Evolutionary conservation across 2,888 invertebrate species (phyloP).

Genomic region (Synanthedon formicaeformis): DNA sequence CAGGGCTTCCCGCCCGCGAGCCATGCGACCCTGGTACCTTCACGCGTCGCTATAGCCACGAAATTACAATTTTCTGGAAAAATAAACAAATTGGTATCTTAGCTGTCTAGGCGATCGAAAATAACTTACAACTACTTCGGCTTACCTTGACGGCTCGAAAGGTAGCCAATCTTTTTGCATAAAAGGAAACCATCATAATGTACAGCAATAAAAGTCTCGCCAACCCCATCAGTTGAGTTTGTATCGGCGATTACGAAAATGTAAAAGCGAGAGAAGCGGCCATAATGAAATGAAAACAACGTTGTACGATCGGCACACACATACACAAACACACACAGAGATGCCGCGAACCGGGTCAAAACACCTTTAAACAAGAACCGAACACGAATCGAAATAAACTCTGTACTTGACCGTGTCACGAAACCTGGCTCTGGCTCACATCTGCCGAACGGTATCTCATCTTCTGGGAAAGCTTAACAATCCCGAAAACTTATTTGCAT

Average conservation of each 20-base stretch:
- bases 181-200: neutral
- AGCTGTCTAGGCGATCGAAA: neutral
- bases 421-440: conserved; percentile 41
- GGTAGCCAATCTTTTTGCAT: neutral
- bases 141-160: conserved; percentile 10
- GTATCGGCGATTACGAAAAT: conserved; percentile 63
- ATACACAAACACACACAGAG: conserved; percentile 23
- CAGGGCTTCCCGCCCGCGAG: conserved; percentile 39
- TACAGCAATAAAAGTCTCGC: conserved; percentile 28
- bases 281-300: conserved; percentile 64
- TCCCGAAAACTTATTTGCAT: conserved; percentile 64
- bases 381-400: conserved; percentile 60
- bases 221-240: conserved; percentile 49
- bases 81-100: conserved; percentile 30
- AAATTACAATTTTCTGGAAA: conserved; percentile 53
- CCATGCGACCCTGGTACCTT: conserved; percentile 26
- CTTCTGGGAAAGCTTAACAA: conserved; percentile 65
- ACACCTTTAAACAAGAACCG: conserved; percentile 63
- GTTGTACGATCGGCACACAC: conserved; percentile 42
- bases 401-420: conserved; percentile 65
- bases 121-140: neutral
- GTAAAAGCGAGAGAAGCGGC: conserved; percentile 63
- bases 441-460: conserved; percentile 64
- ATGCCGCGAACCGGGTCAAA: conserved; percentile 61
- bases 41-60: conserved; percentile 28